Base-by-base conservation (phyloP, 2,888 invertebrate genomes). In the Pycnomerus fuliginosus region DNA sequence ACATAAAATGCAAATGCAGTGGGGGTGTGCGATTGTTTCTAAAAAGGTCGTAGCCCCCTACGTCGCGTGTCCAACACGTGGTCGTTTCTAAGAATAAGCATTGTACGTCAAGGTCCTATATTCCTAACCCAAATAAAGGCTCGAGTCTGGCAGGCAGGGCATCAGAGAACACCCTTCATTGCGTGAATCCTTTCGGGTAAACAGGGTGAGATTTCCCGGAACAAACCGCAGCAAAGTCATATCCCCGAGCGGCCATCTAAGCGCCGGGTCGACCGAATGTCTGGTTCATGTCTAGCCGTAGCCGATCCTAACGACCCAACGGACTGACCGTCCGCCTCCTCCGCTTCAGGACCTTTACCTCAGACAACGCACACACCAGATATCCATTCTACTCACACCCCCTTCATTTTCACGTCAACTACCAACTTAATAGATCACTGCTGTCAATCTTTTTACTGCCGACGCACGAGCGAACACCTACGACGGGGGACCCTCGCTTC, bases 221-320 rank as follows among this genome's bases (percentile, higher is more conserved):
- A 60, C 60, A 61, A 47, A 41, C 53, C 39, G 52, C 62, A 56
- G 56, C 58, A 61, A 58, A 64, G 61, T 62, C 60, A 62, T 63
- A 65, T 65, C 64, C 65, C 62, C 62, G 60, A 58, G 62, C 64
- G 63, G 60, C 60, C 56, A 61, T 61, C 59, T 55, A 40, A 50
- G 50, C 39, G 41, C 28, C 16, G 52, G 48, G 42, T 41, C 48
- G 51, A 38, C 44, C 47, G 17, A 29, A 12, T 50, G 65, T 65
- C 67, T 65, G 67, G 65, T 56, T 52, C 54, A 45, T 45, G 68
- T 70, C 69, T 69, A 69, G 68, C 61, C 68, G 54, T 45, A 37
- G 42, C 48, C 25, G 25, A 12, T 52, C 61, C 57, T 60, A 61
- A 59, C 61, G 60, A 58, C 58, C 54, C 48, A 55, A 48, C 56